A percentile compares a stretch with the other conserved stretches of the same genome.
Evolutionary conservation across 2,797 vertebrate species (phyloP).

Genomic region (Clamator glandarius): DNA sequence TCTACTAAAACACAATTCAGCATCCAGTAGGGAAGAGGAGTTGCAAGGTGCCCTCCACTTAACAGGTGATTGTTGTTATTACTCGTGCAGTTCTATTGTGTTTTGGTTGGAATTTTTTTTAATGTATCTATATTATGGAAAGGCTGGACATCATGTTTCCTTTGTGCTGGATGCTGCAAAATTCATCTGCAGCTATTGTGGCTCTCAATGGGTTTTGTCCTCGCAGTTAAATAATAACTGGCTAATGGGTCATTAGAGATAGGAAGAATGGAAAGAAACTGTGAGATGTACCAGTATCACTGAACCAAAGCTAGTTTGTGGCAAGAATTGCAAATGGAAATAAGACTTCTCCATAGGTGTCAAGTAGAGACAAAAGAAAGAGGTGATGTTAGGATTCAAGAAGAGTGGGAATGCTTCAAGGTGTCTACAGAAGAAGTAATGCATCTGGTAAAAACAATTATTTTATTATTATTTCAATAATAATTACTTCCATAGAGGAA

Average conservation of each 20-base stretch:
- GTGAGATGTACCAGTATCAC: background rate
- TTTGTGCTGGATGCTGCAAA: background rate
- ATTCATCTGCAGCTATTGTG: background rate
- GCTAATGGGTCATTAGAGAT: background rate
- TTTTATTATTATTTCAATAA: background rate
- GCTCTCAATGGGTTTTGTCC: background rate
- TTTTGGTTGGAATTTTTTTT: background rate
- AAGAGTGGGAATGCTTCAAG: background rate
- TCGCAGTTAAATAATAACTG: background rate
- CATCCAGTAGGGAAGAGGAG: background rate
- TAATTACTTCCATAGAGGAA: background rate
- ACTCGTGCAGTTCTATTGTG: background rate
- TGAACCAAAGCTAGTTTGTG: background rate
- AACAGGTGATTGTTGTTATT: background rate
- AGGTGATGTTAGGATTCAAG: background rate
- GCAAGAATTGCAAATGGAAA: background rate
- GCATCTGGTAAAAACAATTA: background rate
- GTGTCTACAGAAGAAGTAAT: background rate
- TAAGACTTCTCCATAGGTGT: fast-evolving
- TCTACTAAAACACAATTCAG: background rate
- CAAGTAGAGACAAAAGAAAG: background rate
- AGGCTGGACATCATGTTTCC: background rate
- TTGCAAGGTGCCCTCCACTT: background rate
- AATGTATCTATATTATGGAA: background rate
- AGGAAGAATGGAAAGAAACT: background rate